Evolutionary conservation across 2,113 vertebrate species (phyloP), one percentile per base, ranked within the genome.

Genomic region (Corvus cornix): DNA sequence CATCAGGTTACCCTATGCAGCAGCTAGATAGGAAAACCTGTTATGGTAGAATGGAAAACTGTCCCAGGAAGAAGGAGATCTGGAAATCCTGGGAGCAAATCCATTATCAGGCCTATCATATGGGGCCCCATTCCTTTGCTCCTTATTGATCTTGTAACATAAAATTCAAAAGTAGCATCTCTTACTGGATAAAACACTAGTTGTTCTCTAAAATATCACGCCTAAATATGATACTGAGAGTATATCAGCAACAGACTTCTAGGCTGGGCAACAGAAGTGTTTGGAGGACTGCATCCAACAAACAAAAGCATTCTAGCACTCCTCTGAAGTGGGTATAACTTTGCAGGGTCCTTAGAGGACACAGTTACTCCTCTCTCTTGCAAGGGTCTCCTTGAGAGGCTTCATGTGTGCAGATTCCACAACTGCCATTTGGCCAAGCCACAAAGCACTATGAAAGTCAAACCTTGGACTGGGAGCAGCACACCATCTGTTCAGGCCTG

Each of bases 401-500:
- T 52, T 60, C 56, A 10, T 33, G 37, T 13, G 63, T 31, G 9
- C 46, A 75, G 69, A 72, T 35, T 52, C 55, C 53, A 70, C 84
- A 63, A 16, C 11, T 82, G 81, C 78, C 27, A n/a, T 44, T 92
- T 91, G 84, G 74, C 81, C 84, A 79, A 91, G 78, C 56, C 87
- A 68, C 1, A 2, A 56, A 85, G 58, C 35, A 26, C 70, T 73
- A 0, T 41, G 70, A 44, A 93, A 95, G 90, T 82, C 82, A 85
- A 69, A 79, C 69, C 81, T 63, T 75, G 87, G 53, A 9, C 87
- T 84, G 87, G 78, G 90, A 95, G 90, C 58, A 89, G 74, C 52
- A 41, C 35, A 74, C 90, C 95, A 93, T 95, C 90, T 97, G 93
- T 44, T 91, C 90, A 56, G 90, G 58, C 77, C 56, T 87, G 69